phyloP scores from a whole-genome alignment of 2,888 invertebrate species.

The Sussaba pulchella region DNA sequence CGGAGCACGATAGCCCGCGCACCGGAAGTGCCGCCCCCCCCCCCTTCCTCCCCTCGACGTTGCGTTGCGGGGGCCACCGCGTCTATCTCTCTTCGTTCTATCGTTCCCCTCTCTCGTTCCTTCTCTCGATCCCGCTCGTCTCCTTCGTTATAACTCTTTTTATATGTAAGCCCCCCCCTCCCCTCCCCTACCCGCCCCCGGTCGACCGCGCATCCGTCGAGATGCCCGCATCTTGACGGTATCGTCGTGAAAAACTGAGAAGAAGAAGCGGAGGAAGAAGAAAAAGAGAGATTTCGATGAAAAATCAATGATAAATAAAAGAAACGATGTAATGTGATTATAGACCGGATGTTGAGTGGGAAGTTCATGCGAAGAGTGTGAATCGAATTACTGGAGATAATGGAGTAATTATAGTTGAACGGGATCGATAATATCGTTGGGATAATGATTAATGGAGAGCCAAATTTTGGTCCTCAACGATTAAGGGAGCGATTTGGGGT shows the following conservation, averaged over 20 bases:
- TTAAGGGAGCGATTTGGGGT: too few species aligned
- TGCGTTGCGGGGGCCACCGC: constrained; percentile 55
- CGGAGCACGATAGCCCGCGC: constrained; percentile 73
- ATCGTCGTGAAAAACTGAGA: constrained; percentile 2
- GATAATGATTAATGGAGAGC: neutral
- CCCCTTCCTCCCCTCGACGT: constrained; percentile 66
- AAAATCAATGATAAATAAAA: neutral
- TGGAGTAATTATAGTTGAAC: too few species aligned
- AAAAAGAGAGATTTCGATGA: neutral
- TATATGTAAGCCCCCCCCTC: constrained; percentile 38
- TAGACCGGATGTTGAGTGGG: neutral
- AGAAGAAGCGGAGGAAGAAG: neutral
- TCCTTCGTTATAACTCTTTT: constrained; percentile 55
- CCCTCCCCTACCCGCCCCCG: too few species aligned
- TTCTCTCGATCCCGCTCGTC: constrained; percentile 15
- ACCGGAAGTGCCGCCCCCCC: constrained; percentile 76
- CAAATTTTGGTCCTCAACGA: too few species aligned
- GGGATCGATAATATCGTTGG: too few species aligned
- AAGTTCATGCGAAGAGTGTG: neutral
- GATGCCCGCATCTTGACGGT: constrained; percentile 9
- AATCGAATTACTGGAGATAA: too few species aligned
- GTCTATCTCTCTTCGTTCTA: constrained; percentile 30
- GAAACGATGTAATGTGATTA: constrained; percentile 12
- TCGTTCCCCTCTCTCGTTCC: constrained; percentile 9
- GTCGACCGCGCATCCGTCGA: constrained; percentile 33